Evolutionary conservation across 2,888 invertebrate species (phyloP), one percentile per base, ranked within the genome.

Genomic region (Vannuccia rotundouncinata): DNA sequence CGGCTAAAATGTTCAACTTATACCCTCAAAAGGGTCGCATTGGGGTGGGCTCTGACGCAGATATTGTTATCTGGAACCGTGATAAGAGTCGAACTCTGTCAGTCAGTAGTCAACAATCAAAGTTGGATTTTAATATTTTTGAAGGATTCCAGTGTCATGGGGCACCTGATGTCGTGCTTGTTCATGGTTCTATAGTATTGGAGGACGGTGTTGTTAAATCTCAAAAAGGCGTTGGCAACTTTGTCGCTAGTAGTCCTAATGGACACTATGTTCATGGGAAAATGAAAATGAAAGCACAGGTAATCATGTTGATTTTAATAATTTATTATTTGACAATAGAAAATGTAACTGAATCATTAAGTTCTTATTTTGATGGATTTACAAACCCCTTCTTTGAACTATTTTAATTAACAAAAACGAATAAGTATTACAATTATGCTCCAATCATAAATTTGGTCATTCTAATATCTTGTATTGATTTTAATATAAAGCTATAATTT

Each of bases 61-160:
- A 97, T 88, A 90, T 97, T 82, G 93, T 96, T 17, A 91, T 97
- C 81, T 97, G 96, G 96, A 93, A 97, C 90, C 93, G 94, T 0
- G 74, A 91, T 77, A 91, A 91, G 73, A 92, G 92, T 81, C 90
- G 93, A 82, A 92, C 91, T 83, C 95, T 97, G 86, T 93, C 94
- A 10, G 94, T 94, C 0, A 90, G 92, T 83, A 92, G 92, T 0
- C 96, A 97, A 88, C 92, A 93, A 83, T 94, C 95, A 82, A 93
- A 93, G 0, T 92, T 92, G 80, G 94, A 96, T 89, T 95, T 94
- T 86, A 97, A 96, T 87, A 94, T 97, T 82, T 97, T 96, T 88
- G 96, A 96, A 92, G 95, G 95, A 22, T 92, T 93, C 91, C 91
- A 91, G 83, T 93, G 94, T 79, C 92, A 94, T 84, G 96, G 96